These are phyloP conservation scores for Globia sparganii DNA, from an alignment of 2,888 invertebrate species.

Conservation along the genomic window DNA sequence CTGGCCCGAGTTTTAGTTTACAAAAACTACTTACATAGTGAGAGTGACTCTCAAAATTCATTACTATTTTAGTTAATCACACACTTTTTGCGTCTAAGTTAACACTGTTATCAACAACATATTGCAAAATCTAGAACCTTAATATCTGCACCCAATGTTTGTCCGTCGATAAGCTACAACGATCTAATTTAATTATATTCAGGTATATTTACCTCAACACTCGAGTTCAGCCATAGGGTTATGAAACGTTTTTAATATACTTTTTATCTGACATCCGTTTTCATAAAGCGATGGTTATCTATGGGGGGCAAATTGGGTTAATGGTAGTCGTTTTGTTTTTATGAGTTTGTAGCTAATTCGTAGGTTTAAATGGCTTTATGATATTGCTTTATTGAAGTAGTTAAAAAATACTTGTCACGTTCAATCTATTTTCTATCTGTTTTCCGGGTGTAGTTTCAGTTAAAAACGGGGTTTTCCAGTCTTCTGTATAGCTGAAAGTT, in stretches of 20 bases:
- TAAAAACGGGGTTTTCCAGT: too few relatives aligned
- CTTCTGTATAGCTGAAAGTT: too few relatives aligned
- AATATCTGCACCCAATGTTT: conserved; percentile 41
- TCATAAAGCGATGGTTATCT: conserved; percentile 41
- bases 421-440: too few relatives aligned
- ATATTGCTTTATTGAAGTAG: not conserved
- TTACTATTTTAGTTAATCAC: not conserved
- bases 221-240: conserved; percentile 35
- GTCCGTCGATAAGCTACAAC: conserved; percentile 24
- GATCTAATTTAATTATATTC: conserved; percentile 56
- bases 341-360: not conserved
- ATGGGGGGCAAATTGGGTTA: conserved; percentile 18
- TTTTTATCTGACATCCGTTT: conserved; percentile 46
- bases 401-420: not conserved
- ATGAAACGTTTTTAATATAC: conserved; percentile 51
- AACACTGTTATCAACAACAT: conserved; percentile 27
- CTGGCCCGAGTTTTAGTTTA: not conserved
- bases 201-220: conserved; percentile 42
- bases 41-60: not conserved
- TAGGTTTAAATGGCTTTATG: conserved; percentile 8
- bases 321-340: conserved; percentile 19
- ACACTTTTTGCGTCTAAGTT: not conserved
- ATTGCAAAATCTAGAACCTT: conserved; percentile 26
- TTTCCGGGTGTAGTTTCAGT: too few relatives aligned
- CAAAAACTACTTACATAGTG: not conserved